A percentile compares a stretch with the other conserved stretches of the same genome.
phyloP scores from a whole-genome alignment of 1,140 invertebrate species.

The Apis mellifera region Amel_HAv3.1 CM009932.2:8669001-8669500 shows the following conservation, averaged over 20 bases:
- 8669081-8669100: background rate
- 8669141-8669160: too few species aligned
- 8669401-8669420: conserved; percentile 5
- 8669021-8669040: background rate
- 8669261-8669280: conserved; percentile 42
- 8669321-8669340: conserved; percentile 23
- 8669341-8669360: conserved; percentile 25
- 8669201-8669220: conserved; percentile 35
- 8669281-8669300: conserved; percentile 30
- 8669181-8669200: conserved; percentile 33
- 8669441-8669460: conserved; percentile 2
- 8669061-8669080: background rate
- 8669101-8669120: background rate
- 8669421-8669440: conserved; percentile 18
- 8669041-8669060: background rate
- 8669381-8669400: conserved; percentile 32
- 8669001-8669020: background rate
- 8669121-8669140: too few species aligned
- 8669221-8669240: conserved; percentile 4
- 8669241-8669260: conserved; percentile 39
- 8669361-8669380: conserved; percentile 9
- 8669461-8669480: background rate
- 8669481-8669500: background rate
- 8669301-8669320: conserved; percentile 13
- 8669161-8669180: conserved; percentile 19